Conservation (phyloP, 2,113 vertebrate species). For the Phaethon lepturus region DNA sequence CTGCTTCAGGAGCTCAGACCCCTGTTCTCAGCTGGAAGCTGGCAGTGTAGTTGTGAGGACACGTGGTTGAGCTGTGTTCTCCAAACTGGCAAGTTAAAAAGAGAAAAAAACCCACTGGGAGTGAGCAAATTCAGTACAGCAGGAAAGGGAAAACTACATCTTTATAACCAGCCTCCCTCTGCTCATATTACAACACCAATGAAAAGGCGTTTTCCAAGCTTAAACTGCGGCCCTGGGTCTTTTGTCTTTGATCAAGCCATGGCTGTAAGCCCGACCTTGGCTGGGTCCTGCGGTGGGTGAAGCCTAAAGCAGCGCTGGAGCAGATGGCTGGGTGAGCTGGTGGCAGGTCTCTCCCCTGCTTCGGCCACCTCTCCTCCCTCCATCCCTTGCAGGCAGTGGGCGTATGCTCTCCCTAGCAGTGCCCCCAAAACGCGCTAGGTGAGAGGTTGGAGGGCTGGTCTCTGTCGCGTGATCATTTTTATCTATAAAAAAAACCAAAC, state of each 20-base stretch:
- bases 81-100: background rate
- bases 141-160: background rate
- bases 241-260: background rate
- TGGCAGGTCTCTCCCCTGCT: background rate
- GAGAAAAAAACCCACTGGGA: background rate
- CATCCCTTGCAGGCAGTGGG: background rate
- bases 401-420: rapidly evolving
- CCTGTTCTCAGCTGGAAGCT: background rate
- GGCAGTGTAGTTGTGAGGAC: background rate
- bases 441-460: background rate
- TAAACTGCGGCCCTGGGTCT: background rate
- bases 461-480: background rate
- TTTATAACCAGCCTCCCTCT: background rate
- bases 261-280: background rate
- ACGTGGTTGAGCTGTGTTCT: background rate
- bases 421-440: rapidly evolving
- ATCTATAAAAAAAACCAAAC: background rate
- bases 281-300: rapidly evolving
- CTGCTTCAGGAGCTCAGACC: background rate
- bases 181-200: background rate
- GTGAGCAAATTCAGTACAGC: background rate
- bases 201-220: background rate
- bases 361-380: background rate
- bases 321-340: background rate
- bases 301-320: background rate